Conservation (phyloP, 35 echinoderm and acorn worm species). For the Anneissia japonica region DNA sequence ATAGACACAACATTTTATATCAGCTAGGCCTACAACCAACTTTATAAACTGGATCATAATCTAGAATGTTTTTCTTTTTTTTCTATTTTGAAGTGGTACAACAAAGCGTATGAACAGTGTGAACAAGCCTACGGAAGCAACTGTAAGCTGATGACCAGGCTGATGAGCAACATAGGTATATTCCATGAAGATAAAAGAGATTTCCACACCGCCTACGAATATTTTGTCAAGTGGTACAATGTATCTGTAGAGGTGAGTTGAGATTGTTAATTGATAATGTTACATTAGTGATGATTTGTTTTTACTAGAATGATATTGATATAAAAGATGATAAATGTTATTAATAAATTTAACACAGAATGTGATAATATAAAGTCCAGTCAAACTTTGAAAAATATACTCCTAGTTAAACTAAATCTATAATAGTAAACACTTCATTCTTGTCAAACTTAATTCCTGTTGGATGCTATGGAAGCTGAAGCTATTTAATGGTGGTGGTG, state of each 20-base stretch:
- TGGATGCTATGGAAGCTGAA: too few species aligned
- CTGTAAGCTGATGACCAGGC: constrained; percentile 89
- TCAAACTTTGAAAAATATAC: neutral
- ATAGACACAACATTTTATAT: too few species aligned
- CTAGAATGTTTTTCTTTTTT: neutral
- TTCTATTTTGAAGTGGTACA: constrained; percentile 54
- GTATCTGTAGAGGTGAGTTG: constrained; percentile 72
- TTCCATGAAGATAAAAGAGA: constrained; percentile 79
- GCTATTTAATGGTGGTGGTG: too few species aligned
- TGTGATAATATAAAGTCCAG: neutral
- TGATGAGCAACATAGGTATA: constrained; percentile 84
- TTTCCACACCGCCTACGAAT: constrained; percentile 67
- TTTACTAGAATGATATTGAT: neutral
- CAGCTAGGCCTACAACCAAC: neutral
- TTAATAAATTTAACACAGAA: neutral
- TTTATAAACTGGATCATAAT: neutral
- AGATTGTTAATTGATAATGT: neutral
- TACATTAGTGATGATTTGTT: neutral
- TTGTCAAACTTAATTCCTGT: too few species aligned
- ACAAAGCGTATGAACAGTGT: constrained; percentile 71
- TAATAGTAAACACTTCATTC: too few species aligned
- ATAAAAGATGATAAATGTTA: neutral
- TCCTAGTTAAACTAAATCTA: neutral
- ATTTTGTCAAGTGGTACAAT: constrained; percentile 67
- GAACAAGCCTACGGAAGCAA: constrained; percentile 89